phyloP scores from a whole-genome alignment of 2,113 vertebrate species.

The Brachyhypopomus occidentalis region DNA sequence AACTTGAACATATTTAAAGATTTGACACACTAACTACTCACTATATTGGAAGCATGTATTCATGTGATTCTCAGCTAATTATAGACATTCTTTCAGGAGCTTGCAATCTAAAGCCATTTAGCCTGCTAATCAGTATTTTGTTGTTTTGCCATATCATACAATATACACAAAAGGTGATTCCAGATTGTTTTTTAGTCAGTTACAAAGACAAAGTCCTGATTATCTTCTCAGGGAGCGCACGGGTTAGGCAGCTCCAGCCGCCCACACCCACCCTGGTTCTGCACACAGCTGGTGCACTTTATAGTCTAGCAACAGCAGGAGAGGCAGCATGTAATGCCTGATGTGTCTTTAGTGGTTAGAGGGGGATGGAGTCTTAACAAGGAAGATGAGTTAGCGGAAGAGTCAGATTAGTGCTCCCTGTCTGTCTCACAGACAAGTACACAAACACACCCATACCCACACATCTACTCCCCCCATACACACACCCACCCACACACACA shows the following conservation, averaged over 20 bases:
- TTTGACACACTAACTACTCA: too few species aligned
- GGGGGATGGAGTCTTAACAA: slow-evolving; percentile 23
- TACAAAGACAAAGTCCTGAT: slow-evolving; percentile 6
- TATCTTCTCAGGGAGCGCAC: background rate
- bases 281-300: slow-evolving; percentile 1
- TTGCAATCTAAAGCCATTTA: too few species aligned
- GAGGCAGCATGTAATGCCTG: slow-evolving; percentile 30
- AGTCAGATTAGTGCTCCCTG: slow-evolving; percentile 28
- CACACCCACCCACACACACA: too few species aligned
- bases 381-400: slow-evolving; percentile 33
- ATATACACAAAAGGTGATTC: background rate
- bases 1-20: too few species aligned
- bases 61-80: background rate
- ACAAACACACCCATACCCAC: too few species aligned
- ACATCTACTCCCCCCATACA: too few species aligned
- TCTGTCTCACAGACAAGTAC: background rate
- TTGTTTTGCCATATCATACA: background rate
- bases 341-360: slow-evolving; percentile 12
- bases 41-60: background rate
- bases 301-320: slow-evolving; percentile 3
- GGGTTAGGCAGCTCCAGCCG: background rate
- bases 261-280: background rate
- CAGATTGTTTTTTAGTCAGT: slow-evolving; percentile 3
- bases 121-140: too few species aligned
- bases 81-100: too few species aligned